phyloP scores from a whole-genome alignment of 2,888 invertebrate genomes.

The Chalcosyrphus nemorum region DNA sequence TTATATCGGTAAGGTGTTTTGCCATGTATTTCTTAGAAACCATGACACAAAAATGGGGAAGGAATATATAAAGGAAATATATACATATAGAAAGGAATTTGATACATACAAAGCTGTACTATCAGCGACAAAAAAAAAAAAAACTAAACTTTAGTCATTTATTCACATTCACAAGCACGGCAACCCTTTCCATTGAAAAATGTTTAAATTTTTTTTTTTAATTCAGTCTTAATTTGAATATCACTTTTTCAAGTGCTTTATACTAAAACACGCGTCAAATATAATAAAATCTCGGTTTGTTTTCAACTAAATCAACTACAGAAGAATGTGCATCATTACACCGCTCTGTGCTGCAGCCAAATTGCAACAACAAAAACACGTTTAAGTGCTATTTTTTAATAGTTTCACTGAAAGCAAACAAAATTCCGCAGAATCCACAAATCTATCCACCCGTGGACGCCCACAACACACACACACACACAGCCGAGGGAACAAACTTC shows the following conservation, averaged over 20 bases:
- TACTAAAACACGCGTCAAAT: neutral
- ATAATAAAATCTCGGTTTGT: neutral
- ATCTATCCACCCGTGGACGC: conserved; percentile 9
- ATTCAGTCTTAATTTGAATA: neutral
- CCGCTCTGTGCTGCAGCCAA: neutral
- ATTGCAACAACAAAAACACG: conserved; percentile 13
- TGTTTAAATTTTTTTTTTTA: too few species aligned
- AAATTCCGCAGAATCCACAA: conserved; percentile 34
- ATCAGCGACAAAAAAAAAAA: too few species aligned
- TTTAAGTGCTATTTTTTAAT: conserved; percentile 6
- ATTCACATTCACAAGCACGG: too few species aligned
- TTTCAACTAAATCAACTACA: neutral
- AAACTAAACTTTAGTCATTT: too few species aligned
- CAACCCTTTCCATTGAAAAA: too few species aligned
- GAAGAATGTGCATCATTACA: neutral
- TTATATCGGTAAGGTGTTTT: too few species aligned
- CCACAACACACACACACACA: neutral
- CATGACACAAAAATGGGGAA: too few species aligned
- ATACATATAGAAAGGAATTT: too few species aligned
- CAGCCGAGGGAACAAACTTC: neutral
- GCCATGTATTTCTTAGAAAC: too few species aligned
- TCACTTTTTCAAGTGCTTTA: neutral
- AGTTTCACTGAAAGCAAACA: conserved; percentile 5
- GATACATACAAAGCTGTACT: too few species aligned
- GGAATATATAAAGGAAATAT: too few species aligned